Evolutionary conservation across 2,888 invertebrate species (phyloP), one percentile per base, ranked within the genome.

Genomic region (Scrobipalpa costella): DNA sequence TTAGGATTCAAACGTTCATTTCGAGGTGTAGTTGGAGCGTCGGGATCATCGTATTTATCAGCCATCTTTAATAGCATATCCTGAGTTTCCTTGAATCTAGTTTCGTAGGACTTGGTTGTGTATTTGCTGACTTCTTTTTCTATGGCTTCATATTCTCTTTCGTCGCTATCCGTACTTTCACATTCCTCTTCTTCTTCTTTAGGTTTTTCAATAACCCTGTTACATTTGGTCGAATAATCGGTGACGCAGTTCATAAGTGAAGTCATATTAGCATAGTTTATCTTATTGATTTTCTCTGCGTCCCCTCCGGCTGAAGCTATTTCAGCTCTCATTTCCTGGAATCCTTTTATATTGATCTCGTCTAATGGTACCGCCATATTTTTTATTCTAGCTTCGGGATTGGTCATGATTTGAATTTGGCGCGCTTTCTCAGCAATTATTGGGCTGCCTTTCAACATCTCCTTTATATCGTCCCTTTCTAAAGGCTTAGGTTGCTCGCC

Each of bases 81-180:
- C 68, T 86, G 85, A 9, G 90, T 90, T 73, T 92, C 90, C 70
- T 86, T 80, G 69, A 72, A 90, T 69, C 90, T 79, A 1, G 83
- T 86, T 72, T 90, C 89, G 58, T 90, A 90, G 19, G 90, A 81
- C 69, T 90, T 90, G 49, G 85, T 77, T 1, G 90, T 88, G 57
- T 82, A 85, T 71, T 89, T 81, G 63, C 85, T 80, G 0, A 91
- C 87, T 62, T 81, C 79, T 73, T 85, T 84, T 67, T 91, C 90
- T 62, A 90, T 88, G 2, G 78, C 85, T 52, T 87, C 81, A 63
- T 76, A 86, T 64, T 87, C 88, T 68, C 80, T 74, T 19, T 86
- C 82, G 33, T 80, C 80, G 38, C 69, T 76, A 60, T 77, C 77
- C 7, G 72, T 71, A 8, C 67, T 71, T 8, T 71, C 73, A 34